Base-by-base conservation (phyloP, 2,113 vertebrate species). In the Alouatta palliata region DNA sequence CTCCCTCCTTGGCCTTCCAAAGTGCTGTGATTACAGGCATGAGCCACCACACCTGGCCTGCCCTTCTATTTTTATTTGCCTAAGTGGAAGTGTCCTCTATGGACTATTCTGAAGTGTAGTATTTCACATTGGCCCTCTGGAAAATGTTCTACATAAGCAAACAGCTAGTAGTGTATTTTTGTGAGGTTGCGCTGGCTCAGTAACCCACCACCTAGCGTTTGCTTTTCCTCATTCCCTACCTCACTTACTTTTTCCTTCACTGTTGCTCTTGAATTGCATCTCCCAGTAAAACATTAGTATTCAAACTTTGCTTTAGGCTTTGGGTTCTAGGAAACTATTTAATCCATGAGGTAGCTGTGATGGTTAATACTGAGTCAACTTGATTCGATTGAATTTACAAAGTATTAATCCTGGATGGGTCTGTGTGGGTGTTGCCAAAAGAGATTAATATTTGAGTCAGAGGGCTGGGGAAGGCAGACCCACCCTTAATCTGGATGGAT, bases 31-130 rank as follows among this genome's bases (percentile, higher is more conserved):
- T 64, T 64, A 64, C 0, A 64, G 61, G 27, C 61, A 64, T 32
- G 27, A 64, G 12, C 5, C 61, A 64, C 61, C 61, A 64, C 30
- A 2, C 61, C 61, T 64, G 61, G 27, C 27, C 61, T 30, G 27
- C 27, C 61, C 47, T 95, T 95, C 91, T 87, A 32, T 95, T 95
- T 96, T 93, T 94, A 77, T 97, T 98, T 96, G 94, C 71, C 49
- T 90, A 21, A 94, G 77, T 86, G 89, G 71, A 98, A 87, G 66
- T 71, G 70, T 87, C 88, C 21, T 32, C 12, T 68, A 1, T 5
- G 68, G 37, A 66, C 45, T 49, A 21, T 54, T 86, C 14, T 12
- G 43, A 70, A 40, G 37, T 40, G 9, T 12, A 43, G 7, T 9
- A 3, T 49, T 35, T 87, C 90, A 54, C 12, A 23, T 8, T 6